Conservation (phyloP, 2,113 vertebrate genomes). For the Scomber scombrus region DNA sequence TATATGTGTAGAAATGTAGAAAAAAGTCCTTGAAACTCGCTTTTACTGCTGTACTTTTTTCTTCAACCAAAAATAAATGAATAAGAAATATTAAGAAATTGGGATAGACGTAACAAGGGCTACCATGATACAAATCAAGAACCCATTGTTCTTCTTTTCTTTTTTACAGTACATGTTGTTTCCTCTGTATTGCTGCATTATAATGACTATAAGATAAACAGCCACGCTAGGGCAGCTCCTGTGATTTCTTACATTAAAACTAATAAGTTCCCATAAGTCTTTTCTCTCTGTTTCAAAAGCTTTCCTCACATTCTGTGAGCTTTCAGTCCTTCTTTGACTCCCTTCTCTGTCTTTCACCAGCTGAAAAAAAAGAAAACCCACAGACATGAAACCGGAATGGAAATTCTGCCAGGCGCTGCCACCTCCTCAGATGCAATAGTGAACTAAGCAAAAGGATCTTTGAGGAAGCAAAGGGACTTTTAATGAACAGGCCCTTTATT, state of each 20-base stretch:
- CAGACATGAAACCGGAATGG: slow-evolving; percentile 54
- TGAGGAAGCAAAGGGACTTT: slow-evolving; percentile 80
- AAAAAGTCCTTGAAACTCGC: background rate
- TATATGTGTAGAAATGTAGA: background rate
- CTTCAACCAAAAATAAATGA: background rate
- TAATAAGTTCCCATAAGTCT: slow-evolving; percentile 51
- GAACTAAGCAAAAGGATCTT: slow-evolving; percentile 73
- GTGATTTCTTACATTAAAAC: slow-evolving; percentile 33
- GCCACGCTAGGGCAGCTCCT: background rate
- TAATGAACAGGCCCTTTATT: slow-evolving; percentile 85
- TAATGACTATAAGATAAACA: slow-evolving; percentile 38
- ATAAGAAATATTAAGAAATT: too few species aligned
- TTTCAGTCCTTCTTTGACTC: slow-evolving; percentile 53
- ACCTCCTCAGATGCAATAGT: slow-evolving; percentile 55
- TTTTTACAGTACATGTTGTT: background rate
- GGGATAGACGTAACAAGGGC: background rate
- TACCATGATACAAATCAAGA: background rate
- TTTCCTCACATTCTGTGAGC: slow-evolving; percentile 34
- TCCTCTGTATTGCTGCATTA: slow-evolving; percentile 1
- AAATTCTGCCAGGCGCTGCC: slow-evolving; percentile 58
- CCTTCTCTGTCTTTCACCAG: slow-evolving; percentile 33
- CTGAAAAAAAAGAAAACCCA: slow-evolving; percentile 27
- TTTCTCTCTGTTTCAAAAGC: slow-evolving; percentile 48
- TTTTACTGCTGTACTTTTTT: background rate
- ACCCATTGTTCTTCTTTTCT: background rate